These are phyloP conservation scores for Gambusia yucatana DNA, from an alignment of 2,797 vertebrate genomes.

Conservation along the genomic window DNA sequence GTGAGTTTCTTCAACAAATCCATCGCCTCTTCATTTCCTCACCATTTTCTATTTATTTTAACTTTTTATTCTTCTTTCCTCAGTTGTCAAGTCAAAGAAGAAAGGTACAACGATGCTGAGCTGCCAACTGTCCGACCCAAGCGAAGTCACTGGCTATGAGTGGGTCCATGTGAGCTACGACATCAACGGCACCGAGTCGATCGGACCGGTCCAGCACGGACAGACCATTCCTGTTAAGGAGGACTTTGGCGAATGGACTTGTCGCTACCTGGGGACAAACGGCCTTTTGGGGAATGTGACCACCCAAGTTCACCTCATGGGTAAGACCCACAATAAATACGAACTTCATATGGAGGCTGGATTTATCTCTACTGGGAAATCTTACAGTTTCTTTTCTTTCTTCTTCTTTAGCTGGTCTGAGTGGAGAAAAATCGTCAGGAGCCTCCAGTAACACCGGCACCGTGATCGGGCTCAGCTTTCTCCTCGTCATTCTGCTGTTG, in stretches of 20 bases:
- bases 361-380: not conserved
- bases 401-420: conserved; percentile 58
- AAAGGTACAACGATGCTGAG: conserved; percentile 55
- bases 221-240: conserved; percentile 46
- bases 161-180: conserved; percentile 72
- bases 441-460: conserved; percentile 31
- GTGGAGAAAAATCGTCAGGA: conserved; percentile 21
- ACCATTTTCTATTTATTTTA: not conserved
- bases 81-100: conserved; percentile 61
- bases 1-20: conserved; percentile 51
- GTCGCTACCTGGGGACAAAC: conserved; percentile 67
- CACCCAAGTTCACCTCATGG: conserved; percentile 52
- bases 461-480: conserved; percentile 61
- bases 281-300: conserved; percentile 78
- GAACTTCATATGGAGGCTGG: not conserved
- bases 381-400: not conserved
- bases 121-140: conserved; percentile 71
- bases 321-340: conserved; percentile 46
- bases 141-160: conserved; percentile 66
- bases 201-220: conserved; percentile 39
- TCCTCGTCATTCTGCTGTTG: conserved; percentile 73
- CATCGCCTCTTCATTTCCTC: not conserved
- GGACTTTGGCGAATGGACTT: conserved; percentile 64
- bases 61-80: conserved; percentile 10
- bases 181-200: conserved; percentile 46